A percentile compares a stretch with the other conserved stretches of the same genome.
Conservation (phyloP, 2,888 invertebrate genomes). For the Pyrrhia umbra region DNA sequence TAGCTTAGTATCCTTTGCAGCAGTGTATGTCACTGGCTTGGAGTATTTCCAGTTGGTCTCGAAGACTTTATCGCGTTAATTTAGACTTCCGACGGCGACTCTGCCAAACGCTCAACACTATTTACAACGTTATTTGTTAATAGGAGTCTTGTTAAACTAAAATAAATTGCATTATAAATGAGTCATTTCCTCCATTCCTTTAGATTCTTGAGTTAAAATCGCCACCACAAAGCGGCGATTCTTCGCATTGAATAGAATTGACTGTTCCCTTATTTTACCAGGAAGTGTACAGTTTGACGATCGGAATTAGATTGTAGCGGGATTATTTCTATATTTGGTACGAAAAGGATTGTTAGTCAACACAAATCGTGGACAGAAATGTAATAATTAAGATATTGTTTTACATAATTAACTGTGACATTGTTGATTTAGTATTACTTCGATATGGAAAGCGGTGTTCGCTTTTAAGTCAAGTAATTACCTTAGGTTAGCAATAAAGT, state of each 20-base stretch:
- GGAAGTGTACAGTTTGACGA: conserved; percentile 58
- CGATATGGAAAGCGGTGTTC: conserved; percentile 70
- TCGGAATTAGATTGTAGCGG: conserved; percentile 52
- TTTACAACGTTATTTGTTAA: conserved; percentile 9
- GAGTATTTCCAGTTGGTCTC: conserved; percentile 43
- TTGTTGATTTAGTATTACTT: conserved; percentile 70
- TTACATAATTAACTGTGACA: conserved; percentile 74
- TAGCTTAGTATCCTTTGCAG: conserved; percentile 34
- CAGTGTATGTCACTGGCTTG: conserved; percentile 35
- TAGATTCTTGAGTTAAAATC: conserved; percentile 26
- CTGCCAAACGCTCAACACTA: conserved; percentile 4
- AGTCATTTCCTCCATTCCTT: conserved; percentile 21
- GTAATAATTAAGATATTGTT: conserved; percentile 83
- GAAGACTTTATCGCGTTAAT: conserved; percentile 37
- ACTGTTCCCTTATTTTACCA: conserved; percentile 54
- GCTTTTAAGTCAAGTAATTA: conserved; percentile 64
- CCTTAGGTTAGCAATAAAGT: conserved; percentile 33
- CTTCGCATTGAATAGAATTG: conserved; percentile 49
- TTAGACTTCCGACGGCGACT: conserved; percentile 9
- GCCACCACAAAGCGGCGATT: conserved; percentile 34
- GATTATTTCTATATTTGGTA: conserved; percentile 64
- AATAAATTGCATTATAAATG: conserved; percentile 31
- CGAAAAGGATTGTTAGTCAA: conserved; percentile 49
- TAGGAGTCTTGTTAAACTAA: conserved; percentile 8
- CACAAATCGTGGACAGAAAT: conserved; percentile 66